These are phyloP conservation scores for Zaprionus gabonicus DNA, from an alignment of 1,140 invertebrate species.

Conservation along the genomic window DNA sequence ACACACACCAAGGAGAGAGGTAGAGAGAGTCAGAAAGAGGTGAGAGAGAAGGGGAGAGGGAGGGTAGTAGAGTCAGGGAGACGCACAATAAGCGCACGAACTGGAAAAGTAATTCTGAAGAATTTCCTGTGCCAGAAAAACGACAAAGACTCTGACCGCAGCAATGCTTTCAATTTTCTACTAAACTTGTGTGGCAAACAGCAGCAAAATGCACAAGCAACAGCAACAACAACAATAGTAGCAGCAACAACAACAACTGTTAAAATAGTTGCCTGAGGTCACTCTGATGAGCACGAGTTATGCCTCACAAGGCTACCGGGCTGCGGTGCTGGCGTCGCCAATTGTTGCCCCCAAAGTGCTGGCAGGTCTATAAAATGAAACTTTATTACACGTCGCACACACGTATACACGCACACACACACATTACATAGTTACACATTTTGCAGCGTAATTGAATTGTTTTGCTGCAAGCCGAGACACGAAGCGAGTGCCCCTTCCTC, in stretches of 20 bases:
- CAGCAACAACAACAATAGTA: not conserved
- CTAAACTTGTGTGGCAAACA: slow-evolving; percentile 49
- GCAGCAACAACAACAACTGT: not conserved
- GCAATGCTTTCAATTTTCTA: slow-evolving; percentile 75
- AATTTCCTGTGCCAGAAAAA: slow-evolving; percentile 56
- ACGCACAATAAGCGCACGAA: slow-evolving; percentile 19
- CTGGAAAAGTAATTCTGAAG: slow-evolving; percentile 66
- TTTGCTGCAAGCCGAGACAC: slow-evolving; percentile 43
- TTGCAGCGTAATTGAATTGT: slow-evolving; percentile 80
- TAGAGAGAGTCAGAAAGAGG: not conserved
- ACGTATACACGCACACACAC: slow-evolving; percentile 30
- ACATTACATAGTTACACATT: slow-evolving; percentile 45
- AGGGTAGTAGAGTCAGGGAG: not conserved
- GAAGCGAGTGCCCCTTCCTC: not conserved
- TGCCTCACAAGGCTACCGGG: slow-evolving; percentile 58
- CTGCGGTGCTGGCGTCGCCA: slow-evolving; percentile 65
- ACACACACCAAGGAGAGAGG: slow-evolving; percentile 37
- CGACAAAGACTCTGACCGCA: slow-evolving; percentile 55
- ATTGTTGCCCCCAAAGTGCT: slow-evolving; percentile 67
- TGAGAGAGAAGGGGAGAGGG: not conserved
- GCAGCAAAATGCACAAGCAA: slow-evolving; percentile 33
- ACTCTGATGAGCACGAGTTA: slow-evolving; percentile 73
- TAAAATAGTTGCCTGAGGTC: slow-evolving; percentile 20
- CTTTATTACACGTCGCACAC: slow-evolving; percentile 72
- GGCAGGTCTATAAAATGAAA: slow-evolving; percentile 82